phyloP scores from a whole-genome alignment of 2,888 invertebrate genomes.

The Ceriagrion tenellum region DNA sequence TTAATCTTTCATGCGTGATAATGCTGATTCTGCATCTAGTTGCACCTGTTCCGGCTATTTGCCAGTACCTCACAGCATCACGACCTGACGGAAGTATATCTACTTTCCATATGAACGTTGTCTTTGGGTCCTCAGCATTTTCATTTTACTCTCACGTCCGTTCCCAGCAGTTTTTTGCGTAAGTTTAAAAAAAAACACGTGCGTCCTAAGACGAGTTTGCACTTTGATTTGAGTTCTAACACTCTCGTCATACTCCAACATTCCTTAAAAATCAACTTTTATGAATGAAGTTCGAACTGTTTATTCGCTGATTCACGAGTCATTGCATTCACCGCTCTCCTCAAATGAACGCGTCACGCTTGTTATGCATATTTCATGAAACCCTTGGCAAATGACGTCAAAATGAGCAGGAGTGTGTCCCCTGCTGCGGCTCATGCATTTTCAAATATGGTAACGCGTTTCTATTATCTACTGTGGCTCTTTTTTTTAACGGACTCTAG shows the following conservation, averaged over 20 bases:
- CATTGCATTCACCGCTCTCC: not conserved
- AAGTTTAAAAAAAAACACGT: not conserved
- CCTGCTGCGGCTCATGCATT: not conserved
- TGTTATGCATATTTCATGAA: conserved; percentile 7
- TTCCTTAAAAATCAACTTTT: not conserved
- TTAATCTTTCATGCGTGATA: too few relatives aligned
- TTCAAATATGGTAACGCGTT: conserved; percentile 3
- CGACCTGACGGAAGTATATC: too few relatives aligned
- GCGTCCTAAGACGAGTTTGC: not conserved
- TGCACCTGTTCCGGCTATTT: too few relatives aligned
- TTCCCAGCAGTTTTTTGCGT: not conserved
- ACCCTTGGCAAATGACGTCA: not conserved
- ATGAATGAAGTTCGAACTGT: not conserved
- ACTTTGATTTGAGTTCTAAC: not conserved
- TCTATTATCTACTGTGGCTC: not conserved
- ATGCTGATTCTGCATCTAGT: too few relatives aligned
- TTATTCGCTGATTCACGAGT: not conserved
- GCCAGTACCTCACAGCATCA: too few relatives aligned
- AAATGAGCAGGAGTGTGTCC: conserved; percentile 30
- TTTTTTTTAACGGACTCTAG: not conserved
- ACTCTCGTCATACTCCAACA: not conserved
- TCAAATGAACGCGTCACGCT: not conserved
- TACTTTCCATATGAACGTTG: not conserved
- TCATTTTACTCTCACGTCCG: not conserved
- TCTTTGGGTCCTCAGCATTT: not conserved